Evolutionary conservation across 2,888 invertebrate genomes (phyloP).

Genomic region (Acronicta leporina): DNA sequence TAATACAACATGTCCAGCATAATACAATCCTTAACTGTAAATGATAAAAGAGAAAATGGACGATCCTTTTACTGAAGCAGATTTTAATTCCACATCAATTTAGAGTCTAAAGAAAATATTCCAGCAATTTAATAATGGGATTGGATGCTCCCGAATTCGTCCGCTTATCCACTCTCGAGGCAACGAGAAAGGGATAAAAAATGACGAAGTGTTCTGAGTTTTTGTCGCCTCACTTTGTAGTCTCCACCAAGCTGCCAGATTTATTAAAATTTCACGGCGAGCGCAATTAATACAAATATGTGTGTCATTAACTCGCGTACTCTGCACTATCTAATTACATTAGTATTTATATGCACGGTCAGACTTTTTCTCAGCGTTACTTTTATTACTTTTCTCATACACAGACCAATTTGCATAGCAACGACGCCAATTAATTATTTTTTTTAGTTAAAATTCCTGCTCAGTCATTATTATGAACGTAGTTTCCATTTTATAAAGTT

Average conservation of each 20-base stretch:
- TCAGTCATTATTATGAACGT: constrained; percentile 37
- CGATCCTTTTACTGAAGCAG: constrained; percentile 8
- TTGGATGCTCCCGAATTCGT: constrained; percentile 45
- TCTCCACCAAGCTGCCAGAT: constrained; percentile 58
- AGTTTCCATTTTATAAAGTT: constrained; percentile 41
- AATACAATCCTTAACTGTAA: constrained; percentile 1
- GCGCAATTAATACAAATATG: constrained; percentile 65
- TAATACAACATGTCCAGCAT: no score
- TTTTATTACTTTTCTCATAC: constrained; percentile 39
- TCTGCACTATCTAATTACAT: constrained; percentile 43
- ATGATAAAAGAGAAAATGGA: not conserved
- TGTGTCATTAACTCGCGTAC: constrained; percentile 34
- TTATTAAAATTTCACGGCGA: constrained; percentile 59
- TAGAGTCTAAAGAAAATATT: constrained; percentile 32
- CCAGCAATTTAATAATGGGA: constrained; percentile 45
- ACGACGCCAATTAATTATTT: constrained; percentile 46
- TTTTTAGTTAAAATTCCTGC: constrained; percentile 45
- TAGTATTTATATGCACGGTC: constrained; percentile 28
- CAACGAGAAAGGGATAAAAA: constrained; percentile 52
- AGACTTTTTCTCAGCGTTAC: constrained; percentile 30
- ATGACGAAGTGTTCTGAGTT: constrained; percentile 44
- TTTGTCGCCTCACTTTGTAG: constrained; percentile 54
- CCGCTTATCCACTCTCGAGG: constrained; percentile 50
- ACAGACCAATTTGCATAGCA: constrained; percentile 48
- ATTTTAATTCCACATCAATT: constrained; percentile 34